phyloP scores from a whole-genome alignment of 2,113 vertebrate genomes.

The Macrotus californicus region DNA sequence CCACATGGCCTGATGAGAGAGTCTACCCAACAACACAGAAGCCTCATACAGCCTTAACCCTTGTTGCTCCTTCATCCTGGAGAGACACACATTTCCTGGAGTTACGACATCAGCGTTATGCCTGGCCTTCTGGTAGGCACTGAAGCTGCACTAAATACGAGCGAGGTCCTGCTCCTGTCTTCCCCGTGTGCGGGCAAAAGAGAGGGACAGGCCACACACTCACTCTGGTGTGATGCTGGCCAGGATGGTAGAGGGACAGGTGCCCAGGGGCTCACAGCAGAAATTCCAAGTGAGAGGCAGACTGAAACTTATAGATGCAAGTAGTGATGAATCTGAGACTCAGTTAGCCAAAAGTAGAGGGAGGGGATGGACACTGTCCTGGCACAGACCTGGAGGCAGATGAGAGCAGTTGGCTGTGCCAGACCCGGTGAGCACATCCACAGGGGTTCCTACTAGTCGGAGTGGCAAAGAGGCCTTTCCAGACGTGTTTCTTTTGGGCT shows the following conservation, averaged over 20 bases:
- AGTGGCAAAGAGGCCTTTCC: neutral
- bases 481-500: neutral
- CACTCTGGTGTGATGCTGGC: neutral
- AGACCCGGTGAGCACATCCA: neutral
- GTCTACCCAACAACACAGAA: fast-evolving
- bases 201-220: too few species aligned
- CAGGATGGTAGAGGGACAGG: neutral
- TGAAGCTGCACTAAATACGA: too few species aligned
- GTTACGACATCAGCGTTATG: fast-evolving
- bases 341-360: neutral
- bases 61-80: too few species aligned
- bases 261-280: neutral
- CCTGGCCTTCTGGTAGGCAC: neutral
- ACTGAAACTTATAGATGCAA: neutral
- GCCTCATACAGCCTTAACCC: neutral
- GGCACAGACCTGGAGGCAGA: neutral
- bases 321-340: neutral
- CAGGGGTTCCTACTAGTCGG: fast-evolving
- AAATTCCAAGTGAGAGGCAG: neutral
- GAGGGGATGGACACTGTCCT: neutral
- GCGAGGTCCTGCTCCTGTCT: neutral
- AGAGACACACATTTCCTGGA: neutral
- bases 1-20: neutral
- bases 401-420: neutral
- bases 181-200: fast-evolving